Conservation (phyloP, 2,888 invertebrate species). For the Allophyes oxyacanthae region DNA sequence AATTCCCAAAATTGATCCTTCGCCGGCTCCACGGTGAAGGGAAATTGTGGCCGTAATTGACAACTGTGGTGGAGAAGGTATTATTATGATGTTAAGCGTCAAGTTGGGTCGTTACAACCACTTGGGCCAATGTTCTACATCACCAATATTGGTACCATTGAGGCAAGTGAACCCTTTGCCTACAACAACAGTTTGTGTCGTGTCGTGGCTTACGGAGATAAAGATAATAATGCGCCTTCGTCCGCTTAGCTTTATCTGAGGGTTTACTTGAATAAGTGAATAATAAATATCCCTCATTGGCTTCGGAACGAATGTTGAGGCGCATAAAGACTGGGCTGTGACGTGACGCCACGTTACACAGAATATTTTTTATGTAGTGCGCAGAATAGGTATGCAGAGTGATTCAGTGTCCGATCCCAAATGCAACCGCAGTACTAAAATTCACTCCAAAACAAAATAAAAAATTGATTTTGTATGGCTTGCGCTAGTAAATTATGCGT, state of each 20-base stretch:
- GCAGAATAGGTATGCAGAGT: no score
- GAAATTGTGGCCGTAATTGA: conserved; percentile 33
- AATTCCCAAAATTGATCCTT: conserved; percentile 30
- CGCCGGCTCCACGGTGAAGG: conserved; percentile 8
- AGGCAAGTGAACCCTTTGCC: conserved; percentile 2
- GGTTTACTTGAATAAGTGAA: background rate
- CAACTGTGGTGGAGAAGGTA: conserved; percentile 22
- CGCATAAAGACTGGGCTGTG: no score
- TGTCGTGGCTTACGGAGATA: background rate
- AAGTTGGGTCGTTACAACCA: conserved; percentile 12
- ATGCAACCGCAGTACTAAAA: no score
- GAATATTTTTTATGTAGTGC: no score
- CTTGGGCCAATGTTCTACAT: conserved; percentile 7
- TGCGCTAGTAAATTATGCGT: no score
- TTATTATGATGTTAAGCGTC: conserved; percentile 33
- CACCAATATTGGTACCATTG: conserved; percentile 12
- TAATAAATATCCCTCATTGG: no score
- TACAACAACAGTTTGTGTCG: background rate
- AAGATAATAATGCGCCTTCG: conserved; percentile 2
- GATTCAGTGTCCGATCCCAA: no score
- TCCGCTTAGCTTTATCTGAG: background rate
- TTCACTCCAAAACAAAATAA: no score
- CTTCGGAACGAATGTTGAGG: no score
- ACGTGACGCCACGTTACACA: no score
- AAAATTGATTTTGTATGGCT: no score